Base-by-base conservation (phyloP, 2,113 vertebrate genomes). In the Otolemur garnettii region DNA sequence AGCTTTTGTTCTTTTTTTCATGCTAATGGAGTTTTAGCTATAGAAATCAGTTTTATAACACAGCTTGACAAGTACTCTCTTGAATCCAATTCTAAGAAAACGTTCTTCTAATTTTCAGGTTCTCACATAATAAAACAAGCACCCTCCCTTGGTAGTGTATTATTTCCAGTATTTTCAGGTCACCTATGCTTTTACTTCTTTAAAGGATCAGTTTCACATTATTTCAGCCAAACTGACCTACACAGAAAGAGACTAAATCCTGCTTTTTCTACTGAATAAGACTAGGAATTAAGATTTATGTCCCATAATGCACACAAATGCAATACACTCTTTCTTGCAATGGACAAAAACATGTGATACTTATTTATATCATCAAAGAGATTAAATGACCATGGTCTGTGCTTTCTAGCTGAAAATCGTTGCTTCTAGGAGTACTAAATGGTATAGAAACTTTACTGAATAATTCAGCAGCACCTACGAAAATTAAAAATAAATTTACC, bases 201-300 rank as follows among this genome's bases (percentile, higher is more conserved):
- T n/a, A 90, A 87, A 93, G 2, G 42, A 45, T 21, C 71, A 14
- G 28, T 13, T 87, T 95, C 53, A 35, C 69, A 95, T 82, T 78
- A 96, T 92, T 77, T 93, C 28, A 64, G 19, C 22, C 75, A 93
- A 94, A 90, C 33, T 83, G 86, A 59, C 19, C 7, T 71, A 22
- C 24, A n/a, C 5, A 22, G 1, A 26, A 15, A 81, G 91, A 53
- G 30, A 88, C 11, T 78, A 18, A 78, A 7, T 6, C 42, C n/a
- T 71, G 17, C 0, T 91, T 93, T 91, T 72, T n/a, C 35, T 79
- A 21, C 18, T 75, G 75, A 53, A 17, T 64, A 83, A 91, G 10
- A 55, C 21, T 77, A 8, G 3, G 30, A 75, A 4, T 57, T 79
- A 83, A 75, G 38, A 35, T 71, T 89, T 75, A 8, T 90, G 14